Conservation (phyloP, 1,140 invertebrate genomes). For the Drosophila fuyamai region DNA sequence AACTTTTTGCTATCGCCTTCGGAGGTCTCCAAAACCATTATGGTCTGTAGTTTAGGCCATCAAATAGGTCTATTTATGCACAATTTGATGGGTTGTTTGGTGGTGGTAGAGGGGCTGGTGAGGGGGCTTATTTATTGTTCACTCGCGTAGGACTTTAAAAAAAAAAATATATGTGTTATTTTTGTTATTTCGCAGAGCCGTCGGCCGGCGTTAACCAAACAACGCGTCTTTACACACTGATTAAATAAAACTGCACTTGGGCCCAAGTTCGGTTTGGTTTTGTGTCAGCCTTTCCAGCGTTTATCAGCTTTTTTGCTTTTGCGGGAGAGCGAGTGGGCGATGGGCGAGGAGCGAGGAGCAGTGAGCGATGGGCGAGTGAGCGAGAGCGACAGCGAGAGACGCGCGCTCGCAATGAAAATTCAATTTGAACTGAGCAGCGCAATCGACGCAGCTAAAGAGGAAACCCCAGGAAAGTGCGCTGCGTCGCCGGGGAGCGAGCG, state of each 20-base stretch:
- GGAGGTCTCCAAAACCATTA: conserved; percentile 76
- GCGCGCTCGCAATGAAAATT: conserved; percentile 82
- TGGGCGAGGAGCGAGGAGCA: not conserved
- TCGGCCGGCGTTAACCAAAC: conserved; percentile 19
- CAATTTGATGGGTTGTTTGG: not conserved
- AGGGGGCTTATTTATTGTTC: not conserved
- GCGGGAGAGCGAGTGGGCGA: not conserved
- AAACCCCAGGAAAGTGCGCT: conserved; percentile 56
- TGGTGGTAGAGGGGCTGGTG: not conserved
- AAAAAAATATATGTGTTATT: not conserved
- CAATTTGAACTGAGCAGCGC: conserved; percentile 74
- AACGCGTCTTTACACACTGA: conserved; percentile 24
- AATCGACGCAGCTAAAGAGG: conserved; percentile 68
- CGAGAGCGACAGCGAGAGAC: conserved; percentile 19
- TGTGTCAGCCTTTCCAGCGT: conserved; percentile 3
- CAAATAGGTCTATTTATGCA: conserved; percentile 13
- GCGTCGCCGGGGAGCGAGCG: conserved; percentile 12
- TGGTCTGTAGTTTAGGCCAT: conserved; percentile 52
- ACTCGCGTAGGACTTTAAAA: conserved; percentile 7
- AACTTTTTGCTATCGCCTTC: conserved; percentile 62
- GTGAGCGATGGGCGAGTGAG: not conserved
- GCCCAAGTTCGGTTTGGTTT: conserved; percentile 25
- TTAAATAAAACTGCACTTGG: conserved; percentile 37
- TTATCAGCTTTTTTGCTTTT: conserved; percentile 2
- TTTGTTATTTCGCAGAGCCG: not conserved